Evolutionary conservation across 2,888 invertebrate genomes (phyloP).

Genomic region (Pteria penguin): DNA sequence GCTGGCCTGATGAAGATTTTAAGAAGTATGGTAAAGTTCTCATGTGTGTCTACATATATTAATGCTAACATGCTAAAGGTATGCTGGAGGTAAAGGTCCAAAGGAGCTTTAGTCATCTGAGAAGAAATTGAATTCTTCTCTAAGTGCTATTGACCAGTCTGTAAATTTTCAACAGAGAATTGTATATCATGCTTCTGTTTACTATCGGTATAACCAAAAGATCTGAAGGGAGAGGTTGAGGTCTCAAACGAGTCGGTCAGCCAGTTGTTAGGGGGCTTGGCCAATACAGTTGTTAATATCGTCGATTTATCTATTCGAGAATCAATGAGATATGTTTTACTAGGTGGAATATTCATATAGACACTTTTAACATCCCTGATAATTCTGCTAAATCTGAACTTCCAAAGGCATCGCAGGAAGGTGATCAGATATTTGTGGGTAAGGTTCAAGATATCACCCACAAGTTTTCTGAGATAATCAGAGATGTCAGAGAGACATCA

Average conservation of each 20-base stretch:
- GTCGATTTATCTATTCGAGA: slow-evolving; percentile 11
- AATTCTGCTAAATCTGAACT: background rate
- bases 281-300: slow-evolving; percentile 8
- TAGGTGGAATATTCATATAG: slow-evolving; percentile 4
- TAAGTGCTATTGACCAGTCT: background rate
- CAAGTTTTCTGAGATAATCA: slow-evolving; percentile 4
- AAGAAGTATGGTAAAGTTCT: background rate
- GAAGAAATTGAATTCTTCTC: background rate
- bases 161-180: slow-evolving; percentile 22
- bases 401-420: background rate
- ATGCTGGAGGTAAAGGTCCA: background rate
- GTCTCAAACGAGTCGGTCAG: background rate
- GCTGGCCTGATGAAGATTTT: slow-evolving; percentile 1
- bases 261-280: slow-evolving; percentile 21
- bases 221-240: background rate
- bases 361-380: slow-evolving; percentile 8
- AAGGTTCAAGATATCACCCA: slow-evolving; percentile 17
- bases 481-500: slow-evolving; percentile 4
- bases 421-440: background rate
- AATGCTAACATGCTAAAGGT: background rate
- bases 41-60: background rate
- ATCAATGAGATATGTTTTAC: slow-evolving; percentile 3
- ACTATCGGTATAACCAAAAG: slow-evolving; percentile 10
- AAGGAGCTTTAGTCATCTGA: slow-evolving; percentile 4
- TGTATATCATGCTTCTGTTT: slow-evolving; percentile 13